Base-by-base conservation (phyloP, 2,797 vertebrate genomes). In the Rhynchonycteris naso region DNA sequence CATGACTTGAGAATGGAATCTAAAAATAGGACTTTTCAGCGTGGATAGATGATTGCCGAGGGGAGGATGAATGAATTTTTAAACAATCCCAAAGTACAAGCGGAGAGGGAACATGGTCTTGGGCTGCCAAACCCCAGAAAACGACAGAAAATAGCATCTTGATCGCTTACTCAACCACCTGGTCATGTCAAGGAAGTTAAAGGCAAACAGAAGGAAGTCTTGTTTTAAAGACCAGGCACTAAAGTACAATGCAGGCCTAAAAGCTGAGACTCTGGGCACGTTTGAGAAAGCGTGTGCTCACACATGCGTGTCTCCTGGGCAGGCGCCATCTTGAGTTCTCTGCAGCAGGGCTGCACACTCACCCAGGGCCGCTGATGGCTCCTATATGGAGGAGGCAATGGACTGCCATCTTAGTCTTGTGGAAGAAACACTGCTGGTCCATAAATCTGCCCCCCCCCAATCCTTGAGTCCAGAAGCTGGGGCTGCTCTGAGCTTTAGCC, bases 11-110 rank as follows among this genome's bases (percentile, higher is more conserved):
- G 68, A 88, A 82, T 24, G 19, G 69, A 14, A 88, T 84, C 65
- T 90, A 93, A 93, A 95, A 93, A 92, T 54, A 94, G 88, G 52
- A 58, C 76, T 81, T 90, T 81, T 82, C 22, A n/a, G 15, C 54
- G 15, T 63, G 86, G 78, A 82, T 58, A 54, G 88, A 83, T 54
- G 59, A 79, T 43, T 35, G 43, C 76, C 38, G 28, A 78, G n/a
- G 30, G 72, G 65, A 94, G 94, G 69, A 93, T 69, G 58, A 86
- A 94, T 79, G 33, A 76, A 65, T 12, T 74, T 81, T 89, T 78
- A 95, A 90, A 54, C 2, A 90, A 52, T 38, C 74, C n/a, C n/a
- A 65, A 94, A 54, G 5, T 50, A 24, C 38, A 58, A 71, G 84
- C 33, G 12, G 63, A 68, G 15, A 21, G 82, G 33, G 43, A 92